Percentiles rank a stretch among this genome's conserved stretches.
Evolutionary conservation across 2,888 invertebrate genomes (phyloP).

Genomic region (Colletes collaris): DNA sequence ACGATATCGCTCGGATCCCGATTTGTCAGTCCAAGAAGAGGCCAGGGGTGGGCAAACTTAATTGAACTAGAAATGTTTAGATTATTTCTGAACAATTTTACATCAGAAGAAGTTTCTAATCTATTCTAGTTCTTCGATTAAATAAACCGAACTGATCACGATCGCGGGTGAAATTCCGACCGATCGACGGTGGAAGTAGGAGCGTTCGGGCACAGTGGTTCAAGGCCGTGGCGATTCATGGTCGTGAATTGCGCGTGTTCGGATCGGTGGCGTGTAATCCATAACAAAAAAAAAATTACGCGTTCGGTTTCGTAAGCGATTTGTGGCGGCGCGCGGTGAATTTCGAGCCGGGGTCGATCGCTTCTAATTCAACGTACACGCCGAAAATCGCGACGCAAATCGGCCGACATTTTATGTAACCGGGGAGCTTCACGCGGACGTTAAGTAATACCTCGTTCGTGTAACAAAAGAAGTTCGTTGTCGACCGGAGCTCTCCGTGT

Average conservation of each 20-base stretch:
- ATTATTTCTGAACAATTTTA: too few species aligned
- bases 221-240: constrained; percentile 67
- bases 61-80: too few species aligned
- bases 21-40: too few species aligned
- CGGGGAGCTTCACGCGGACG: constrained; percentile 13
- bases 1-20: too few species aligned
- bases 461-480: constrained; percentile 20
- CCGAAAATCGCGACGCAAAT: constrained; percentile 44
- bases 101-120: too few species aligned
- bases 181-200: constrained; percentile 15
- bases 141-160: neutral
- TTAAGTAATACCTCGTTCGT: constrained; percentile 48
- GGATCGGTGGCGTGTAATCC: constrained; percentile 29
- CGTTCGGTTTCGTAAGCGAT: constrained; percentile 44
- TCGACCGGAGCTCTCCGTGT: neutral
- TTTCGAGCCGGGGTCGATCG: constrained; percentile 21
- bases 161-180: constrained; percentile 50
- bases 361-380: constrained; percentile 37
- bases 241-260: constrained; percentile 59
- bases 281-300: constrained; percentile 28
- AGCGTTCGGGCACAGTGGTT: constrained; percentile 49
- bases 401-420: constrained; percentile 43
- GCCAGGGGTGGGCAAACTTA: too few species aligned
- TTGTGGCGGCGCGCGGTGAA: constrained; percentile 21
- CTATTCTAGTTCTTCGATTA: too few species aligned